Base-by-base conservation (phyloP, 2,113 vertebrate species). In the Hepsetus odoe region DNA sequence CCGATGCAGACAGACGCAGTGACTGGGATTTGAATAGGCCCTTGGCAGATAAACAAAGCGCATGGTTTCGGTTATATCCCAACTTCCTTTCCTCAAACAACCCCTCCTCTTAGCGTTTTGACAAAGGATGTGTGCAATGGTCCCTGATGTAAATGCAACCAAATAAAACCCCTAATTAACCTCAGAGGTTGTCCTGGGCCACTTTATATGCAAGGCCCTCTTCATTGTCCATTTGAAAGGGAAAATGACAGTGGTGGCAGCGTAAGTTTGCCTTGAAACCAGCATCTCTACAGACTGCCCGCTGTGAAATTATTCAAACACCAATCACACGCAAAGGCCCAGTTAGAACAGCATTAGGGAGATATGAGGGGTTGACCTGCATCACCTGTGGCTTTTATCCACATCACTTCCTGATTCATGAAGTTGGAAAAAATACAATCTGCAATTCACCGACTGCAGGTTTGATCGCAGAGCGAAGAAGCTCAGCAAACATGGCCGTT, bases 221-320 rank as follows among this genome's bases (percentile, higher is more conserved):
- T 26, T 86, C 90, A 88, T 66, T 86, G 85, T 83, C 86, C 80
- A 92, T 94, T 93, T 94, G 93, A 86, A 86, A 93, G 92, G 91
- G 88, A 93, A 94, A 93, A 86, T 85, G 83, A 66, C 80, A 80
- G 91, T 90, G 91, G 91, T 91, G 90, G 88, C 87, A 90, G 89
- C 87, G 88, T 90, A 89, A 89, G 88, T 86, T 93, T 88, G 90
- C 91, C 92, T 88, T 91, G 87, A 93, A 92, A 89, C 86, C 87
- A 84, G 74, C 30, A 81, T 82, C 85, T 86, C 88, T 76, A 38
- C 66, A 73, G 49, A 68, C 76, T 87, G 79, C 76, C 77, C 77
- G 82, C 85, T 86, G 76, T 88, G 90, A 87, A 86, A 79, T 76
- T 88, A 79, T 79, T 64, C 68, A 30, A 62, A 53, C 44, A 72